A percentile compares a stretch with the other conserved stretches of the same genome.
These are phyloP conservation scores for Graphium colonna DNA, from an alignment of 2,888 invertebrate genomes.

Conservation along the genomic window DNA sequence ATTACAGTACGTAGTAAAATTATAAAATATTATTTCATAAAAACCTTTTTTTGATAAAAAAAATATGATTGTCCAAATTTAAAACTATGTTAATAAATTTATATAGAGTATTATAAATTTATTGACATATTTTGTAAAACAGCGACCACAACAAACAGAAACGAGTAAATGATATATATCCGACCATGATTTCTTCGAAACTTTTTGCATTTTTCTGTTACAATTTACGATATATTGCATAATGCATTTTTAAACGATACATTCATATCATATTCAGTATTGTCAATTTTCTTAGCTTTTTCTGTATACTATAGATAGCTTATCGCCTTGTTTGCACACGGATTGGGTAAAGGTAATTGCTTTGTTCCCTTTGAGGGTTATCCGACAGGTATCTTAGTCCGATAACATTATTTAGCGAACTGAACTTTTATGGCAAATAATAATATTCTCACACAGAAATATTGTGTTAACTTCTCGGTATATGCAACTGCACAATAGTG, in stretches of 20 bases:
- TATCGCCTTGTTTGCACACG: slow-evolving; percentile 42
- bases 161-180: too few relatives aligned
- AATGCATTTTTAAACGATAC: not conserved
- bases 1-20: too few relatives aligned
- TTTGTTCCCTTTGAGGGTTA: slow-evolving; percentile 41
- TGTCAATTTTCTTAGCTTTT: slow-evolving; percentile 26
- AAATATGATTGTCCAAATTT: too few relatives aligned
- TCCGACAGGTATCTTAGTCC: slow-evolving; percentile 35
- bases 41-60: too few relatives aligned
- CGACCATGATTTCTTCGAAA: too few relatives aligned
- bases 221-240: not conserved
- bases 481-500: not conserved
- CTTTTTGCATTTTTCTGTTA: too few relatives aligned
- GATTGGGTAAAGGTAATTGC: slow-evolving; percentile 31
- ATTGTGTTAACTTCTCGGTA: not conserved
- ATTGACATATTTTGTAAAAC: too few relatives aligned
- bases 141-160: too few relatives aligned
- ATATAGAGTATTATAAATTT: too few relatives aligned
- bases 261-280: slow-evolving; percentile 16
- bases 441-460: slow-evolving; percentile 11
- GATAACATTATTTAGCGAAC: slow-evolving; percentile 39
- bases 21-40: too few relatives aligned
- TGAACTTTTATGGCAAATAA: slow-evolving; percentile 30
- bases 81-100: too few relatives aligned
- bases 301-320: slow-evolving; percentile 29